Evolutionary conservation across 2,797 vertebrate genomes (phyloP), one percentile per base, ranked within the genome.

Genomic region (Mionectes olivaceus): DNA sequence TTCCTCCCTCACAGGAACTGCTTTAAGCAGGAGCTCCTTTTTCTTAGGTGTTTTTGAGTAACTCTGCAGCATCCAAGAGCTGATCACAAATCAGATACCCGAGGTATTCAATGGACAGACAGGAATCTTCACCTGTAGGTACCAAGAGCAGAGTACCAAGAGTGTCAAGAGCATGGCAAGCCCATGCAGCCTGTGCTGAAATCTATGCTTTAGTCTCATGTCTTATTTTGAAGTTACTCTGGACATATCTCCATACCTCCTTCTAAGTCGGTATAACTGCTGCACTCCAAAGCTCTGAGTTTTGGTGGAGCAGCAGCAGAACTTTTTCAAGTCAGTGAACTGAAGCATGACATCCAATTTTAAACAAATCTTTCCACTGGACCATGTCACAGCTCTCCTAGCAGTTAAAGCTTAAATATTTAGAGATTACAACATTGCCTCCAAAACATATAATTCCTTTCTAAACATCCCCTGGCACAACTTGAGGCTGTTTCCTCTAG

Each of bases 1-100:
- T 92, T 87, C 71, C 79, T 89, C 78, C 79, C 60, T 64, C 73
- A 41, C 35, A 89, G 32, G 49, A 94, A 64, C 75, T 86, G 61
- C 70, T 53, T 74, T 33, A 32, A 64, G 47, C 60, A 95, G 71
- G 71, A 92, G 56, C 49, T 91, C 19, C 50, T 25, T 46, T 67
- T 60, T 8, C 75, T 68, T 19, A 13, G 37, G 2, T 13, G 10
- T 53, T 80, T 68, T 32, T 35, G 44, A 80, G 39, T 46, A 83
- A 23, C 23, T 76, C n/a, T 68, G 64, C 50, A 71, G 59, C 28
- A 24, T n/a, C 32, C 10, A 52, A 39, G 59, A 9, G 10, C 32
- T 44, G 30, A 53, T 23, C 53, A 43, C 7, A 50, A 39, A 73
- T 14, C 53, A 52, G 70, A 83, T 41, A 11, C 11, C 49, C 15